Conservation (phyloP, 2,113 vertebrate species). For the Phoenicopterus ruber region DNA sequence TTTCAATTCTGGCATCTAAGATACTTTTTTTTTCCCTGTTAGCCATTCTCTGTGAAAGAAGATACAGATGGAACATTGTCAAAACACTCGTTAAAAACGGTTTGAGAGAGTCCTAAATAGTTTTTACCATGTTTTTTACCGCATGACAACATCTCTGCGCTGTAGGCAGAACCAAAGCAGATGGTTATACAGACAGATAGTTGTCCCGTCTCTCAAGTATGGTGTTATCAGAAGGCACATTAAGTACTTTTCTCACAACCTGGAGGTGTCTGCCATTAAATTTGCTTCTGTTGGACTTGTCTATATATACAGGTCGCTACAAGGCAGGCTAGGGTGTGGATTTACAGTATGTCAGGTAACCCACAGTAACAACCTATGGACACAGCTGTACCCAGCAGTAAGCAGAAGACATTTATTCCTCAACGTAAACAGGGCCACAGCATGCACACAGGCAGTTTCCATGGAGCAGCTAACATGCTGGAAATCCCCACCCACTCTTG, state of each 20-base stretch:
- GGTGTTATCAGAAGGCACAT: neutral
- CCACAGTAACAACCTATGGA: neutral
- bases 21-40: neutral
- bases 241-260: neutral
- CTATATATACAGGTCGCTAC: neutral
- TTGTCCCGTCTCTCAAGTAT: neutral
- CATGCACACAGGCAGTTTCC: neutral
- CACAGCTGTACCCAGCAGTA: neutral
- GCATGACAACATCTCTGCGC: accelerated
- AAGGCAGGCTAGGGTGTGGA: neutral
- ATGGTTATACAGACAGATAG: neutral
- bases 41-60: neutral
- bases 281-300: neutral
- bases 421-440: neutral
- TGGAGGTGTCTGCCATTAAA: neutral
- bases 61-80: neutral
- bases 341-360: neutral
- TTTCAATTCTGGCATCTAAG: neutral
- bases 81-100: neutral
- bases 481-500: constrained; percentile 53
- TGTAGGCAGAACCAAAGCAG: neutral
- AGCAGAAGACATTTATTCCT: neutral
- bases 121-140: neutral
- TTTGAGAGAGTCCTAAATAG: neutral
- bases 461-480: neutral